Base-by-base conservation (phyloP, 2,797 vertebrate genomes). In the Urosaurus nigricauda region DNA sequence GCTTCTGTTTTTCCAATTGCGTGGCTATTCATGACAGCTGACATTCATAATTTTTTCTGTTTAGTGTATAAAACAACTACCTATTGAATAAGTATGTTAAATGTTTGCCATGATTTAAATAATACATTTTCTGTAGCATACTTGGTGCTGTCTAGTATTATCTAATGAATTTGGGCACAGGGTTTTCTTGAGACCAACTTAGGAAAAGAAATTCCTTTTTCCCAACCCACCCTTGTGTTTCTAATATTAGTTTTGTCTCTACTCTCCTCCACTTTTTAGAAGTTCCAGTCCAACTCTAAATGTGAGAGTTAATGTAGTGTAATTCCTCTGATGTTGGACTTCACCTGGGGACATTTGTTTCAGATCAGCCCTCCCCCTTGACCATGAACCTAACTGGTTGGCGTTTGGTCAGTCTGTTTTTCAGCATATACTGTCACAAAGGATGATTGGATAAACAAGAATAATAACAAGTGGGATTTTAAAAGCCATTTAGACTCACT, bases 381-480 rank as follows among this genome's bases (percentile, higher is more conserved):
- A 6, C 32, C 9, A 17, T 74, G 70, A 75, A 63, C n/a, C 24
- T 79, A n/a, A 37, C 75, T 63, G 79, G 37, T 29, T 58, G 78
- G 68, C 56, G 37, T 65, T 75, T 19, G 68, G 17, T 6, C 79
- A 81, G 3, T 43, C 35, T 53, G 43, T 51, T 35, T 70, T 51
- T 87, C 53, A 35, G 5, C 32, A 75, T 63, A 83, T 77, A 60
- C 37, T 83, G 51, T 37, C n/a, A 21, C 35, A 75, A 60, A 65
- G 63, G 35, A 6, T 32, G 6, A 37, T 70, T 88, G 2, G 29
- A 77, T 75, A 77, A 77, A 75, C 26, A 60, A 63, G 56, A 85
- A 75, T 85, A 88, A 83, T 47, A 65, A 73, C 40, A 78, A 40
- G 43, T 60, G 87, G 70, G 56, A 40, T 79, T 24, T 47, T 65